Percentiles rank a stretch among this genome's conserved stretches.
Conservation (phyloP, 2,797 vertebrate genomes). For the Spheniscus humboldti region DNA sequence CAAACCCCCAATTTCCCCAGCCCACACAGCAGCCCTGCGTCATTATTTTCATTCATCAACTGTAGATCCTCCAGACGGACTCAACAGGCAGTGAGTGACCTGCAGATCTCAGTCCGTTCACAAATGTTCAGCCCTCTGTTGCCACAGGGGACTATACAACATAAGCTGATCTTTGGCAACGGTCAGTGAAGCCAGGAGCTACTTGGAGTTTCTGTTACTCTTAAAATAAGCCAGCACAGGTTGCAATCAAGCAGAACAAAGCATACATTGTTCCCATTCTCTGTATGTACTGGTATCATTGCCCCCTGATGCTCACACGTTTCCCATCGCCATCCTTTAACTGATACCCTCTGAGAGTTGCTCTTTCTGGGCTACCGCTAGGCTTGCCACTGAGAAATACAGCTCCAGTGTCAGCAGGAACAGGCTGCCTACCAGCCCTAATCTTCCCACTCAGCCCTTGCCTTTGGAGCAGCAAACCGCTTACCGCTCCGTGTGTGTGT, state of each 20-base stretch:
- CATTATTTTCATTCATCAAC: not conserved
- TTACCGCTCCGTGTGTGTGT: accelerated
- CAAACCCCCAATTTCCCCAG: not conserved
- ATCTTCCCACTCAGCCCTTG: not conserved
- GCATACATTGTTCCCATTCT: not conserved
- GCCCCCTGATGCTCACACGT: not conserved
- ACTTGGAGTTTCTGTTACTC: not conserved
- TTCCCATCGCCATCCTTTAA: not conserved
- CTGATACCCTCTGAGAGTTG: not conserved
- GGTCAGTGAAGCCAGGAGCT: not conserved
- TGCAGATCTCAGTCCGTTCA: accelerated
- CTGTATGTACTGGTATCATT: accelerated
- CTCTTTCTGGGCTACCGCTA: not conserved
- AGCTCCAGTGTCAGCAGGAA: not conserved
- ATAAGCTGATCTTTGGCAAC: not conserved
- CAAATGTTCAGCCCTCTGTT: not conserved
- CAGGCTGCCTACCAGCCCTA: not conserved
- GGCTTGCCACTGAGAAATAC: accelerated
- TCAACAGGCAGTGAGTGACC: not conserved
- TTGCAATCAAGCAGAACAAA: not conserved
- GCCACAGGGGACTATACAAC: not conserved
- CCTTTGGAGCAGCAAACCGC: not conserved
- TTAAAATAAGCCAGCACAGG: not conserved
- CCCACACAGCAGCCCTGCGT: not conserved
- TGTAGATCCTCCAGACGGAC: not conserved